Evolutionary conservation across 2,113 vertebrate species (phyloP), one percentile per base, ranked within the genome.

Genomic region (Oncorhynchus mykiss): DNA sequence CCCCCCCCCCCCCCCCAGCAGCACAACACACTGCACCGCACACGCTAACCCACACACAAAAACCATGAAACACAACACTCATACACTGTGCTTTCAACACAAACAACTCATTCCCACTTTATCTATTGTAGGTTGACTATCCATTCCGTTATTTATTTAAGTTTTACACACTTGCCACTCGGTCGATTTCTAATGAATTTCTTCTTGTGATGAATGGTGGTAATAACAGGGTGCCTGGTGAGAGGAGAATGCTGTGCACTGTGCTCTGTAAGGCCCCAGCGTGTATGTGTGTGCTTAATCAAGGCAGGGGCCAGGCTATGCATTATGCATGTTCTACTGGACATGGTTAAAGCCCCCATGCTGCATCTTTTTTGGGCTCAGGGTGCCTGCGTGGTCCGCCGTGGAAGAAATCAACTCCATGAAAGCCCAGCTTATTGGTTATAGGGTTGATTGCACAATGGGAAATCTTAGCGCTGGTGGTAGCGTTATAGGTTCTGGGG

Each of bases 171-270:
- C 39, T 88, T 83, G 84, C 87, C 86, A 87, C 5, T n/a, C 72
- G 1, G 82, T 83, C 84, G 84, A 83, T 86, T 80, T 86, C 80
- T 86, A 89, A 89, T 89, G 85, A 86, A 87, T 84, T 81, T 83
- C 76, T 24, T 78, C 0, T 25, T 14, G 66, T 89, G 84, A 90
- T 82, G 75, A 84, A 90, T 87, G 80, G 84, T 79, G 84, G 85
- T 80, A 80, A 88, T 92, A 85, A 92, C 89, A 72, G 48, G 73
- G 60, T 45, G 80, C 80, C 72, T 70, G 82, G 87, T 84, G 90
- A 90, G 90, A 72, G 75, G 71, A 72, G 77, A 80, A 78, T 60
- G 59, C 54, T 70, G 80, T 59, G 65, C 27, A 29, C 22, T 77
- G 80, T 67, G 70, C 77, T 64, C 66, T 66, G 76, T 18, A 54